Percentiles rank a stretch among this genome's conserved stretches.
These are phyloP conservation scores for Coreius guichenoti DNA, from an alignment of 2,797 vertebrate species.

Conservation along the genomic window DNA sequence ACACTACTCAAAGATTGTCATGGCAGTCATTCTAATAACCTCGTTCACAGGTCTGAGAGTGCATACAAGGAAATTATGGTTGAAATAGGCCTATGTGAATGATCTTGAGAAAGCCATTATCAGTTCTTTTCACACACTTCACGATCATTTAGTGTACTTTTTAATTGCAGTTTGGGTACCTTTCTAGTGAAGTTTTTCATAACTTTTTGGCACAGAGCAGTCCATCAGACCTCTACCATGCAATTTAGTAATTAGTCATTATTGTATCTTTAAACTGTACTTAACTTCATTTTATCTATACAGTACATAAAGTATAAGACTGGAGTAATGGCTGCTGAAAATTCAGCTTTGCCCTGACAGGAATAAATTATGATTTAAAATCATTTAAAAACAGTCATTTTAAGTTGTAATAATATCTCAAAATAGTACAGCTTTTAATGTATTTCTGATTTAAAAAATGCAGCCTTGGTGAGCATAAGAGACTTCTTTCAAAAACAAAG, in stretches of 20 bases:
- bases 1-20: neutral
- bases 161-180: neutral
- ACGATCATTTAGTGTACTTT: neutral
- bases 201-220: neutral
- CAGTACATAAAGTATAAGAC: neutral
- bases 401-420: neutral
- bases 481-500: neutral
- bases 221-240: neutral
- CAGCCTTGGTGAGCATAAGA: neutral
- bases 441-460: neutral
- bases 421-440: neutral
- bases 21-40: slow-evolving; percentile 12
- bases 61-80: neutral
- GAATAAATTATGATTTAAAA: neutral
- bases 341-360: neutral
- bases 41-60: neutral
- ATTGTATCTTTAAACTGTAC: neutral
- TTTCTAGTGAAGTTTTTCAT: neutral
- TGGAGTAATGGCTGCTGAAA: neutral
- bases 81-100: neutral
- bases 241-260: neutral
- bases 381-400: neutral
- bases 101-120: neutral
- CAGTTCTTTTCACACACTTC: neutral
- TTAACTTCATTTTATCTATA: neutral